A percentile compares a stretch with the other conserved stretches of the same genome.
phyloP scores from a whole-genome alignment of 2,797 vertebrate genomes.

The Nannoperca obscura region DNA sequence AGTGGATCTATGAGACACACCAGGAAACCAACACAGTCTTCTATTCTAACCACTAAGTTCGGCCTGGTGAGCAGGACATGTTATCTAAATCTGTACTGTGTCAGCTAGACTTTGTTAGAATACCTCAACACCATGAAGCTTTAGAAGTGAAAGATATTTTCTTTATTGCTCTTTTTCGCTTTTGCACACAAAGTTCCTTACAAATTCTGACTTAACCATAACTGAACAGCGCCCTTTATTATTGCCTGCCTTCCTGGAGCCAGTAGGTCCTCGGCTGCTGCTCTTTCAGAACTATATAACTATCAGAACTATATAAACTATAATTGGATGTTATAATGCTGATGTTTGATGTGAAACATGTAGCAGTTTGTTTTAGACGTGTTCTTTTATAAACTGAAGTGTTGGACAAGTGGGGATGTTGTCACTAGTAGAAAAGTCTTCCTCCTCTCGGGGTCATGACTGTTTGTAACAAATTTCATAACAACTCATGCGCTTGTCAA shows the following conservation, averaged over 20 bases:
- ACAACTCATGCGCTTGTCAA: neutral
- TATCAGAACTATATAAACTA: too few species aligned
- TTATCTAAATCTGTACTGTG: neutral
- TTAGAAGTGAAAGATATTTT: neutral
- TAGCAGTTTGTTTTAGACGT: slow-evolving; percentile 12
- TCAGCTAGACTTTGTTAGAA: neutral
- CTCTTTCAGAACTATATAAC: too few species aligned
- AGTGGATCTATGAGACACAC: neutral
- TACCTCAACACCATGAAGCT: neutral
- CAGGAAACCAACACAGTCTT: neutral
- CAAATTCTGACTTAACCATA: too few species aligned
- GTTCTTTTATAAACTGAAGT: neutral
- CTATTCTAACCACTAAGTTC: neutral
- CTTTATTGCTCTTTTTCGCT: too few species aligned
- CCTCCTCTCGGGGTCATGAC: neutral
- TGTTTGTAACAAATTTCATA: slow-evolving; percentile 5
- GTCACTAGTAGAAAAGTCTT: neutral
- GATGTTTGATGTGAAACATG: slow-evolving; percentile 1
- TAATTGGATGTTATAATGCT: slow-evolving; percentile 7
- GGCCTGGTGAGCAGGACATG: neutral
- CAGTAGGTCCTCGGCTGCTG: too few species aligned
- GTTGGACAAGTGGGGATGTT: neutral
- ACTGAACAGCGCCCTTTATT: too few species aligned
- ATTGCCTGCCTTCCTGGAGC: too few species aligned
- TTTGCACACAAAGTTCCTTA: too few species aligned